A percentile compares a stretch with the other conserved stretches of the same genome.
Evolutionary conservation across 2,888 invertebrate species (phyloP).

Genomic region (Polylopha cassiicola): DNA sequence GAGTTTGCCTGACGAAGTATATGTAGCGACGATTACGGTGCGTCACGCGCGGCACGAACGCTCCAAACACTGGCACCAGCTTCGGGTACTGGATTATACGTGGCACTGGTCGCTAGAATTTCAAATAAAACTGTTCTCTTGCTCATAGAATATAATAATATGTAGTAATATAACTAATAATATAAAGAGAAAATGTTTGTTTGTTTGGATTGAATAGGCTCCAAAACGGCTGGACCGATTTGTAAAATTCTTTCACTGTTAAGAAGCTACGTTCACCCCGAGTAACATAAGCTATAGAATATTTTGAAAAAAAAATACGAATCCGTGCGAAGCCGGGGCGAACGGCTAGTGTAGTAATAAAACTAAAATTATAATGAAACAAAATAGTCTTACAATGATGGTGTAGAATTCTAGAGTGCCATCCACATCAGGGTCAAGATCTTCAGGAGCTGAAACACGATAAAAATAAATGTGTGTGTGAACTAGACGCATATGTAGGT

Average conservation of each 20-base stretch:
- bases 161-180: too few relatives aligned
- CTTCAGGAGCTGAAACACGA: constrained; percentile 60
- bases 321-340: too few relatives aligned
- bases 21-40: constrained; percentile 78
- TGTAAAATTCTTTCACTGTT: too few relatives aligned
- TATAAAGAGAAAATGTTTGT: too few relatives aligned
- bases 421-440: constrained; percentile 71
- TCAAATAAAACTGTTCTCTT: background rate
- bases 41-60: constrained; percentile 68
- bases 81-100: constrained; percentile 83
- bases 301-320: too few relatives aligned
- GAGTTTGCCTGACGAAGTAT: constrained; percentile 84
- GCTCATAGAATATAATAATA: background rate
- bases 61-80: constrained; percentile 82
- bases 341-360: background rate
- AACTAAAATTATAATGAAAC: background rate
- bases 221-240: too few relatives aligned
- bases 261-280: too few relatives aligned
- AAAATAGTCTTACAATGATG: constrained; percentile 51
- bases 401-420: constrained; percentile 75
- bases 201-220: too few relatives aligned
- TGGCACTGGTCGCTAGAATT: constrained; percentile 79
- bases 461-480: background rate
- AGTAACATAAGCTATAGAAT: too few relatives aligned
- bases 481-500: too few relatives aligned